phyloP scores from a whole-genome alignment of 92 coral and sea anemone species.

The Anthopleura xanthogrammica region DNA sequence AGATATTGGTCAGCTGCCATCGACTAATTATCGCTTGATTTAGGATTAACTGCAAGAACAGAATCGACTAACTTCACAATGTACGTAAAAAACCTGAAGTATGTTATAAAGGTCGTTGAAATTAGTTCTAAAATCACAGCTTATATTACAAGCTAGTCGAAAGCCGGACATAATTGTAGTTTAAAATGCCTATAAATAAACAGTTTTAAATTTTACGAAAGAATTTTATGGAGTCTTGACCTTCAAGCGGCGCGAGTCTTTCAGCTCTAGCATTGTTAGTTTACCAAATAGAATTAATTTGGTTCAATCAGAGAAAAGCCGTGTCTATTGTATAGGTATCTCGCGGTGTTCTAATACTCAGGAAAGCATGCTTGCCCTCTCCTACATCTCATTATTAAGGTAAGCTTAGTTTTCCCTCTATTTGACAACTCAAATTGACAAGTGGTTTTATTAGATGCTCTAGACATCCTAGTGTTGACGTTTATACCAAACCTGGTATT shows the following conservation, averaged over 20 bases:
- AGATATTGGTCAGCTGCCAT: not conserved
- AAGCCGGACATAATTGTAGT: not conserved
- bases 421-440: not conserved
- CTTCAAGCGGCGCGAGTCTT: not conserved
- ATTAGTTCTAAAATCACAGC: not conserved
- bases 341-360: not conserved
- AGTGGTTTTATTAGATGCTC: not conserved
- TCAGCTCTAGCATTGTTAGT: not conserved
- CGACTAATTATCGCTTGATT: slow-evolving; percentile 3
- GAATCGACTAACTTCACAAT: not conserved
- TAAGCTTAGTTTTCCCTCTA: not conserved
- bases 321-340: not conserved
- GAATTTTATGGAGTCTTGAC: not conserved
- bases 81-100: not conserved
- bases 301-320: not conserved
- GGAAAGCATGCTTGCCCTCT: not conserved
- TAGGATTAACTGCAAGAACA: not conserved
- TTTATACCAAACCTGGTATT: not conserved
- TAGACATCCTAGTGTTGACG: not conserved
- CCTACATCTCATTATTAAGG: not conserved
- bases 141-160: not conserved
- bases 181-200: not conserved
- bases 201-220: not conserved
- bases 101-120: not conserved
- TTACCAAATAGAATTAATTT: slow-evolving; percentile 8